Percentiles rank a stretch among this genome's conserved stretches.
Evolutionary conservation across 2,797 vertebrate species (phyloP).

Genomic region (Tenualosa thibaudeaui): DNA sequence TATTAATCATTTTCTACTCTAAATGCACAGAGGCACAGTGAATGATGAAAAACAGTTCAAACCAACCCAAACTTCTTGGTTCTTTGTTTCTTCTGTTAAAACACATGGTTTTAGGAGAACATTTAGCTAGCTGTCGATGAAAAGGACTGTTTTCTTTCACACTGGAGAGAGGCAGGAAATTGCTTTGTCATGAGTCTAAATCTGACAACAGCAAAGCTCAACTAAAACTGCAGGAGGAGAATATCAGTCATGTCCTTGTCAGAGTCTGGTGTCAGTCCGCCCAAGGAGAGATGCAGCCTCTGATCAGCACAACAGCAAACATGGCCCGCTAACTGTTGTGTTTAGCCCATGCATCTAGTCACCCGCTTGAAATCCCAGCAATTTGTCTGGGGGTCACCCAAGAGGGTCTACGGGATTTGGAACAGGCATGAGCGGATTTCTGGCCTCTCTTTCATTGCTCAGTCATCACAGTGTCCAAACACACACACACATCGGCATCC

Average conservation of each 20-base stretch:
- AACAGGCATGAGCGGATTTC: not conserved
- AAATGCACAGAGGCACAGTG: not conserved
- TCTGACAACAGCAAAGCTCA: not conserved
- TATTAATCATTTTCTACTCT: not conserved
- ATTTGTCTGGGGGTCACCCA: constrained; percentile 17
- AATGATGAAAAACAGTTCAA: not conserved
- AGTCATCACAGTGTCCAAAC: not conserved
- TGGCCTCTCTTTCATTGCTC: not conserved
- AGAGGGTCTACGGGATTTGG: constrained; percentile 5
- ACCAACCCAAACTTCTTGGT: not conserved
- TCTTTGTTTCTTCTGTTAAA: not conserved
- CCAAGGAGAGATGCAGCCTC: not conserved
- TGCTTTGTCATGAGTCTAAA: not conserved
- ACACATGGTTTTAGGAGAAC: not conserved
- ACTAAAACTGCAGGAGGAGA: not conserved
- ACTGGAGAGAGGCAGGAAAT: not conserved
- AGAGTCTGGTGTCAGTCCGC: not conserved
- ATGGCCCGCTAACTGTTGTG: constrained; percentile 5
- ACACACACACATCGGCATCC: constrained; percentile 8
- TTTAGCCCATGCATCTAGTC: not conserved
- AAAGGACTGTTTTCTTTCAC: not conserved
- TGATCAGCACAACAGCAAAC: not conserved
- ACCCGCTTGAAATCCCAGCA: not conserved
- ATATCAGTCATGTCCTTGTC: not conserved
- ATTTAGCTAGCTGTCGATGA: not conserved